Evolutionary conservation across 2,888 invertebrate species (phyloP), one percentile per base, ranked within the genome.

Genomic region (Drosophila formosana): DNA sequence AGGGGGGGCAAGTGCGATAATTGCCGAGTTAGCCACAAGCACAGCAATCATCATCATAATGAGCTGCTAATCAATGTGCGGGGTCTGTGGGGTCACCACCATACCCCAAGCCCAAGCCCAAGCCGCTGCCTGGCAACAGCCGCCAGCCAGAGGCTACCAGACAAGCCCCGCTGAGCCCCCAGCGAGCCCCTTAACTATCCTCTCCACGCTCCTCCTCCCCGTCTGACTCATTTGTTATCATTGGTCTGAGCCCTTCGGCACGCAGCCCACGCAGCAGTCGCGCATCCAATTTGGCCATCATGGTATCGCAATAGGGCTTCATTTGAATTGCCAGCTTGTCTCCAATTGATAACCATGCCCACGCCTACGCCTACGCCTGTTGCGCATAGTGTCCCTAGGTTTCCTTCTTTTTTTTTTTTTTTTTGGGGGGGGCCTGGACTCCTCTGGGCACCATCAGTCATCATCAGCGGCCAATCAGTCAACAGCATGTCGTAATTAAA

Each of bases 281-380:
- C 49, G 51, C 65, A 86, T 55, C 67, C 66, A 83, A 83, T 84
- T 83, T 83, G 72, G 77, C 67, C 72, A 81, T 70, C 82, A 71
- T 74, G 73, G 82, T 70, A 83, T 75, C 78, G 83, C 78, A 78
- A 87, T 88, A 89, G 77, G 88, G 89, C 85, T 89, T 89, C 88
- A 86, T 89, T 82, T 75, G 73, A 78, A 79, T 87, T 82, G 79
- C 69, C 88, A 89, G 89, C 89, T 79, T 89, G 88, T 67, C 78
- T 80, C 77, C 88, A 88, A 89, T 84, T 87, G 78, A 78, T 70
- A 73, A 70, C 53, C 72, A 32, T 30, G 58, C 41, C 41, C 18
- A 18, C 18, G 18, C 8, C 32, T n/a, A 49, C 50, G 52, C 11
- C 49, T 39, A 51, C 34, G 39, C 8, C 9, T 23, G 50, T 32